Evolutionary conservation across 2,113 vertebrate species (phyloP).

Genomic region (Terrapene triunguis): DNA sequence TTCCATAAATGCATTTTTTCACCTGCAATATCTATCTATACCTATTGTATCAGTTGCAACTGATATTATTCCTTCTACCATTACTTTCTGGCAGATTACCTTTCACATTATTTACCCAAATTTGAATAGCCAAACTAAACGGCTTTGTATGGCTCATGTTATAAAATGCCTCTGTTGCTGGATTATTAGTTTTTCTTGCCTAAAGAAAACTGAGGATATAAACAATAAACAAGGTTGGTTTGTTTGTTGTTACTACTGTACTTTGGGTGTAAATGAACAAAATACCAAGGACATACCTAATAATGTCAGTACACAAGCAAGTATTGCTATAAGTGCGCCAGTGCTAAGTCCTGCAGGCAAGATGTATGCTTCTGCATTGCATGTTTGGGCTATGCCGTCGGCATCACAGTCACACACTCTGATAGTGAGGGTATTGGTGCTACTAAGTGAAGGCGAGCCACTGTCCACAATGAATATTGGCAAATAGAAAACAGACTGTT

Average conservation of each 20-base stretch:
- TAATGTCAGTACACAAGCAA: slow-evolving; percentile 93
- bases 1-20: neutral
- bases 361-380: slow-evolving; percentile 92
- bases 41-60: neutral
- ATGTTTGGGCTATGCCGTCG: slow-evolving; percentile 89
- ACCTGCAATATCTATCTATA: neutral
- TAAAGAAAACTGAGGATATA: neutral
- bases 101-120: neutral
- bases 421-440: slow-evolving; percentile 95
- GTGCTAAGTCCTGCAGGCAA: slow-evolving; percentile 93
- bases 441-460: slow-evolving; percentile 92
- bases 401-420: slow-evolving; percentile 92
- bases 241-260: fast-evolving
- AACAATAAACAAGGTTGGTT: neutral
- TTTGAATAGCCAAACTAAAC: neutral
- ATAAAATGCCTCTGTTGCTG: neutral
- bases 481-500: slow-evolving; percentile 91
- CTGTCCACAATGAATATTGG: slow-evolving; percentile 94
- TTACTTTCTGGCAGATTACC: neutral
- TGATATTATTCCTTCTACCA: neutral
- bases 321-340: slow-evolving; percentile 92
- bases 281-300: slow-evolving; percentile 84
- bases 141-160: neutral
- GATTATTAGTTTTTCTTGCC: neutral
- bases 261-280: neutral